Base-by-base conservation (phyloP, 2,888 invertebrate species). In the Agrotis segetum region DNA sequence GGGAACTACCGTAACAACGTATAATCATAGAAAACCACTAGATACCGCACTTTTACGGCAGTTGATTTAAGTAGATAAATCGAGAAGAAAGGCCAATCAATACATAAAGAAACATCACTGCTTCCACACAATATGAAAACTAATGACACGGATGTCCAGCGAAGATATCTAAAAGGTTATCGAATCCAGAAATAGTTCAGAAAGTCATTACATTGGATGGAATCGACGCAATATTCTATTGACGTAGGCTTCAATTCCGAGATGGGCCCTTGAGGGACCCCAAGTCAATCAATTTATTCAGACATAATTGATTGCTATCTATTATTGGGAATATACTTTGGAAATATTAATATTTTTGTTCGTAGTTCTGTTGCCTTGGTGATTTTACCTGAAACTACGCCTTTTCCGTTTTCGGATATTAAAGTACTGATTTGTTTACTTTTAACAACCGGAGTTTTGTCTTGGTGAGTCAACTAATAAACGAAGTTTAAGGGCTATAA, bases 151-250 rank as follows among this genome's bases (percentile, higher is more conserved):
- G n/a, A 59, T 14, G 24, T 60, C 63, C 29, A 81, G 11, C 21
- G 53, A 50, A 63, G 60, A 59, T n/a, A 34, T 55, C 52, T 61
- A n/a, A 50, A 69, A 81, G 40, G 55, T 81, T 81, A 71, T 78
- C 61, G 19, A 61, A 64, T 67, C 49, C 82, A 82, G 60, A 77
- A 66, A 64, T 70, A 55, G 34, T 40, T 50, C 61, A 59, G 61
- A 64, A 62, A 74, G 58, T 67, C 44, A 73, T 78, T 56, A 73
- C 52, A 47, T 67, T 50, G 29, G 24, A 24, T 24, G 53, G 63
- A 67, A 63, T 66, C 24, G 82, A 63, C 53, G 61, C 49, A 50
- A 24, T 40, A 44, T 64, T 47, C 44, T 61, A 69, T 69, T 82
- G 74, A 79, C 74, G 74, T 69, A 61, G 34, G 47, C 47, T 58